Conservation (phyloP, 2,113 vertebrate species). For the Peromyscus polionotus region DNA sequence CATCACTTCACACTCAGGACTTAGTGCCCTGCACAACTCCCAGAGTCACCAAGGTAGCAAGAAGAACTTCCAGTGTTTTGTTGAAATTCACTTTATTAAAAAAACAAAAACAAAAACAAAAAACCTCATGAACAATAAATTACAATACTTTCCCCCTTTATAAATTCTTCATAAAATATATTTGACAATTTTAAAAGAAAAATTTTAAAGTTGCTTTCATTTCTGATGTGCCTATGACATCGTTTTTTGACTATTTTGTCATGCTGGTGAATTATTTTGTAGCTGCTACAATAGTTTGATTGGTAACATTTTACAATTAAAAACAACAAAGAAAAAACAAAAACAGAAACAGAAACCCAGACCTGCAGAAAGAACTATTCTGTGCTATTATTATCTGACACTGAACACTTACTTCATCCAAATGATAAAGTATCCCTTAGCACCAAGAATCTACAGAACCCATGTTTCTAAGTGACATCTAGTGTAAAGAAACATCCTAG, state of each 20-base stretch:
- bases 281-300: slow-evolving; percentile 87
- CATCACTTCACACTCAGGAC: slow-evolving; percentile 12
- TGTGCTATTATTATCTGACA: slow-evolving; percentile 81
- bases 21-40: slow-evolving; percentile 24
- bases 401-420: slow-evolving; percentile 81
- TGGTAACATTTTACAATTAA: slow-evolving; percentile 81
- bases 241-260: slow-evolving; percentile 84
- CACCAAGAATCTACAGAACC: slow-evolving; percentile 87
- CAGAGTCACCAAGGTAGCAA: slow-evolving; percentile 65
- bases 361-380: slow-evolving; percentile 83
- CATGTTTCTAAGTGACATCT: slow-evolving; percentile 87
- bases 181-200: slow-evolving; percentile 88
- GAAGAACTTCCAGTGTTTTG: slow-evolving; percentile 18
- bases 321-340: slow-evolving; percentile 83
- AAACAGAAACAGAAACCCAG: slow-evolving; percentile 74
- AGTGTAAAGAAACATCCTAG: slow-evolving; percentile 87
- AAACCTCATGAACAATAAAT: slow-evolving; percentile 90
- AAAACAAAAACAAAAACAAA: slow-evolving; percentile 60
- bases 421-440: slow-evolving; percentile 85
- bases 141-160: slow-evolving; percentile 87
- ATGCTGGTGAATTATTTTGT: slow-evolving; percentile 87
- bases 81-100: slow-evolving; percentile 88
- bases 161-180: slow-evolving; percentile 91
- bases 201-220: slow-evolving; percentile 80
- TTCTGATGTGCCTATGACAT: slow-evolving; percentile 86